phyloP scores from a whole-genome alignment of 2,888 invertebrate species.

The Lysandra coridon region DNA sequence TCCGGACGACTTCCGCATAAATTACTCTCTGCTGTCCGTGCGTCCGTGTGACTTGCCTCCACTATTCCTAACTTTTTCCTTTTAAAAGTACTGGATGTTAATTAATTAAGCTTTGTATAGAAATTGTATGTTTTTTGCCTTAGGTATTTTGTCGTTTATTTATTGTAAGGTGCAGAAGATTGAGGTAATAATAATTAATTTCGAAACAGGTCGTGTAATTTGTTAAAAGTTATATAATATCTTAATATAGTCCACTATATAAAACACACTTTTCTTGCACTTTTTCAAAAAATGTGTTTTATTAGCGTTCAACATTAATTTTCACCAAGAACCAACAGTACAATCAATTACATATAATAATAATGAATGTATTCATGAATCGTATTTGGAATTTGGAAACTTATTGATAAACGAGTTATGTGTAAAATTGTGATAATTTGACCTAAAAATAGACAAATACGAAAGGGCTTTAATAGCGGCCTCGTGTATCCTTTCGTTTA shows the following conservation, averaged over 20 bases:
- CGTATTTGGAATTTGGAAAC: not conserved
- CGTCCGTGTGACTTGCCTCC: not conserved
- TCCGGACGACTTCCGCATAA: constrained; percentile 21
- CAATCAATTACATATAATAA: too few species aligned
- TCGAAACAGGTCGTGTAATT: too few species aligned
- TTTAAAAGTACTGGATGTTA: not conserved
- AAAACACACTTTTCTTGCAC: too few species aligned
- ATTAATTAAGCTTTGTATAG: not conserved
- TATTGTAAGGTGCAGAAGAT: too few species aligned
- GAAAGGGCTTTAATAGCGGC: not conserved
- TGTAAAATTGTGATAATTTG: not conserved
- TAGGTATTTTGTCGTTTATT: too few species aligned
- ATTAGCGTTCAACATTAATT: too few species aligned
- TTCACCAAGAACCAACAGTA: too few species aligned
- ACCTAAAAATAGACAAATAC: not conserved
- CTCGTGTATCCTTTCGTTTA: not conserved
- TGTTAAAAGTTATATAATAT: too few species aligned
- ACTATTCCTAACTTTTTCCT: not conserved
- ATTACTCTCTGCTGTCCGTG: not conserved
- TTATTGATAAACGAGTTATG: not conserved
- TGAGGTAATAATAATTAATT: too few species aligned
- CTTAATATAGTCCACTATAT: too few species aligned
- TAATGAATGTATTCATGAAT: too few species aligned
- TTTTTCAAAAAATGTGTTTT: too few species aligned
- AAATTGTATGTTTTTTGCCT: not conserved